A percentile compares a stretch with the other conserved stretches of the same genome.
Conservation (phyloP, 2,113 vertebrate genomes). For the Agelaius tricolor region DNA sequence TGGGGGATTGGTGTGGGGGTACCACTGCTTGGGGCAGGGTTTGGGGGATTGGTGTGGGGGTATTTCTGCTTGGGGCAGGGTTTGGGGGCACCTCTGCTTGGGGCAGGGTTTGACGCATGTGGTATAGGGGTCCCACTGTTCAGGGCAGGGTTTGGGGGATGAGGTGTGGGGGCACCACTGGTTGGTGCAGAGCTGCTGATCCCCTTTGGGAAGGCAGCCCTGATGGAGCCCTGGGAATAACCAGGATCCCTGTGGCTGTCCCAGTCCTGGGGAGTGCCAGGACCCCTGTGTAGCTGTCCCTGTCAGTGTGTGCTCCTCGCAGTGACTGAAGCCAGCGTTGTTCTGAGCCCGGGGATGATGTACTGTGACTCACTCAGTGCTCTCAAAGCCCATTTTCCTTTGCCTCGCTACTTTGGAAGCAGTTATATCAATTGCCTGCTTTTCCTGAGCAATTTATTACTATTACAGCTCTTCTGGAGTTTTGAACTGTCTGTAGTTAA, state of each 20-base stretch:
- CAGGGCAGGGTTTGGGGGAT: no score
- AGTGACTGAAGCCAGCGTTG: neutral
- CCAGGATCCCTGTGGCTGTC: neutral
- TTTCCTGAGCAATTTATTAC: slow-evolving; percentile 44
- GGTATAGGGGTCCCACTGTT: neutral
- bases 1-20: no score
- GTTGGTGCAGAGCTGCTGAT: no score
- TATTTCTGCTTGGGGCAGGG: no score
- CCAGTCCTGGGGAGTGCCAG: neutral
- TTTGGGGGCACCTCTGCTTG: neutral
- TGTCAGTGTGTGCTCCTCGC: neutral
- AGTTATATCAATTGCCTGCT: slow-evolving; percentile 54
- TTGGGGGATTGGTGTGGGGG: no score
- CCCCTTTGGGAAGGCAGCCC: rapidly evolving
- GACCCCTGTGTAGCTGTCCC: neutral
- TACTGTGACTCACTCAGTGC: neutral
- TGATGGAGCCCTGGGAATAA: rapidly evolving
- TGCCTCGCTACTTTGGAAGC: neutral
- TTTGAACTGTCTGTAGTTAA: slow-evolving; percentile 44
- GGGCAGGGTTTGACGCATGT: no score
- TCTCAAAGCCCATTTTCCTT: slow-evolving; percentile 28
- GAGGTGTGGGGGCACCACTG: no score
- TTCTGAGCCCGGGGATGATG: neutral
- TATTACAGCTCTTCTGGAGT: slow-evolving; percentile 20
- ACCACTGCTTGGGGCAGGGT: no score